Evolutionary conservation across 1,140 invertebrate genomes (phyloP).

Genomic region (Trichogramma pretiosum): DNA sequence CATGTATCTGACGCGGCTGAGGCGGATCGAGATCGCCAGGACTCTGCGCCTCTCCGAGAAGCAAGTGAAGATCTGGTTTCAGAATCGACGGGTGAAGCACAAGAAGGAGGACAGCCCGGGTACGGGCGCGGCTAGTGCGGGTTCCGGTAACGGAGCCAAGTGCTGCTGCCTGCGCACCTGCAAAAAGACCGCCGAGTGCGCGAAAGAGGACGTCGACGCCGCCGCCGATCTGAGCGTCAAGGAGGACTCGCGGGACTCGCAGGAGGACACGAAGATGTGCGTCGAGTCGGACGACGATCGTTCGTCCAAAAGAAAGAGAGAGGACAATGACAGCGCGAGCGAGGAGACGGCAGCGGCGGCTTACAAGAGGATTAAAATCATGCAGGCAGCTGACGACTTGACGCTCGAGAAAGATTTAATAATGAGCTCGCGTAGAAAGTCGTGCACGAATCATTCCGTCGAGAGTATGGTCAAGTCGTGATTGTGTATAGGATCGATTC

Average conservation of each 20-base stretch:
- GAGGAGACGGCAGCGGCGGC: slow-evolving; percentile 14
- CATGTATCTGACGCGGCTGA: slow-evolving; percentile 79
- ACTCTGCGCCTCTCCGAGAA: slow-evolving; percentile 82
- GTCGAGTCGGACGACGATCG: no score
- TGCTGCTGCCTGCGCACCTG: slow-evolving; percentile 49
- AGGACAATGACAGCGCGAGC: slow-evolving; percentile 21
- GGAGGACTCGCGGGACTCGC: no score
- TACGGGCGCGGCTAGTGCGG: slow-evolving; percentile 27
- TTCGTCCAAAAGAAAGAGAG: no score
- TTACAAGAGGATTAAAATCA: slow-evolving; percentile 12
- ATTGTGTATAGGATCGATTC: no score
- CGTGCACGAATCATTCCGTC: slow-evolving; percentile 42
- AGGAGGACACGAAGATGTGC: no score
- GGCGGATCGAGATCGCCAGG: slow-evolving; percentile 87
- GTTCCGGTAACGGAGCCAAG: slow-evolving; percentile 36
- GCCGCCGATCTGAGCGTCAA: no score
- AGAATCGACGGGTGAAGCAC: slow-evolving; percentile 82
- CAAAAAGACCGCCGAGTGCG: slow-evolving; percentile 50
- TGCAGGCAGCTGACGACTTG: neutral
- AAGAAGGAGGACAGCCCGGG: slow-evolving; percentile 68
- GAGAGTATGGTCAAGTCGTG: slow-evolving; percentile 43
- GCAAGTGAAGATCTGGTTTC: slow-evolving; percentile 94
- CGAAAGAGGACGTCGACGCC: no score
- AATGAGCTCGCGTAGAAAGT: no score
- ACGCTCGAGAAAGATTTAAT: no score